These are phyloP conservation scores for Percopsis transmontana DNA, from an alignment of 2,113 vertebrate genomes.

Conservation along the genomic window DNA sequence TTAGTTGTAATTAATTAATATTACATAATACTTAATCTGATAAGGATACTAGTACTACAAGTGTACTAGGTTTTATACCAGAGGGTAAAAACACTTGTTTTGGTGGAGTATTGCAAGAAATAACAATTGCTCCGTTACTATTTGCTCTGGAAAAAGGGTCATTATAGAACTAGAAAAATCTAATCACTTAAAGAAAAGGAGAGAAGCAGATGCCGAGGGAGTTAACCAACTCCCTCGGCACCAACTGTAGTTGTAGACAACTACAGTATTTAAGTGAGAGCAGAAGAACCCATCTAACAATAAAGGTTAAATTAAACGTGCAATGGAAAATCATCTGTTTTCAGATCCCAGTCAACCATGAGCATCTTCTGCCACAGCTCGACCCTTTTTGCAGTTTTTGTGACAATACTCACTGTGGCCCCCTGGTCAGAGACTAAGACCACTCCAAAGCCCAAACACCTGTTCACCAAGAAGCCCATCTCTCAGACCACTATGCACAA, in stretches of 20 bases:
- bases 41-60: too few relatives aligned
- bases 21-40: too few relatives aligned
- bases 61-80: too few relatives aligned
- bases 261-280: neutral
- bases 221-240: too few relatives aligned
- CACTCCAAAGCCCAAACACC: constrained; percentile 81
- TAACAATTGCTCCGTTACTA: too few relatives aligned
- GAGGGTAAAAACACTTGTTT: too few relatives aligned
- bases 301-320: neutral
- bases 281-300: neutral
- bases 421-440: constrained; percentile 73
- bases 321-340: constrained; percentile 37
- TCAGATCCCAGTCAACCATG: constrained; percentile 81
- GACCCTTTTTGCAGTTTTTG: constrained; percentile 53
- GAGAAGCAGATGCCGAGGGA: too few relatives aligned
- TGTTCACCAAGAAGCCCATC: constrained; percentile 84
- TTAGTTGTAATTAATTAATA: too few relatives aligned
- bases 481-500: constrained; percentile 62
- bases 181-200: too few relatives aligned
- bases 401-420: constrained; percentile 40
- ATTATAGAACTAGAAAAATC: too few relatives aligned
- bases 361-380: constrained; percentile 59
- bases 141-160: too few relatives aligned
- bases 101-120: too few relatives aligned
- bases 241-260: neutral